Percentiles rank a stretch among this genome's conserved stretches.
Evolutionary conservation across 2,113 vertebrate genomes (phyloP).

Genomic region (Ageneiosus marmoratus): DNA sequence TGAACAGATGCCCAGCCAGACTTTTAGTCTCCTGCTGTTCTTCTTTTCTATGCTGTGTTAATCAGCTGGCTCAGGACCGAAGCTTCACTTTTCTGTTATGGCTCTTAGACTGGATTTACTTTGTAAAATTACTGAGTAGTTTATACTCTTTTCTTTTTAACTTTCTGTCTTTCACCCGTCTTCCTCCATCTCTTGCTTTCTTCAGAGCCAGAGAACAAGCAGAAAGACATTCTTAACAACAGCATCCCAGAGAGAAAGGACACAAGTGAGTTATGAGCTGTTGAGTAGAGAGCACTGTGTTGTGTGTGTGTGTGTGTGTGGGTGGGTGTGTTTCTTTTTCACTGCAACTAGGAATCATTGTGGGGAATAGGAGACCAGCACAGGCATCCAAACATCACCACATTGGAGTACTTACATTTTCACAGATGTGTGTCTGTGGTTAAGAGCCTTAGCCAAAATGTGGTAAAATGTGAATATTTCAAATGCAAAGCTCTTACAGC

Average conservation of each 20-base stretch:
- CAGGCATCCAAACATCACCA: not conserved
- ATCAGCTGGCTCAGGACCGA: constrained; percentile 56
- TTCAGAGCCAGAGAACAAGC: constrained; percentile 58
- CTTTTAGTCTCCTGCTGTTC: constrained; percentile 56
- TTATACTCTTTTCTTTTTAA: not conserved
- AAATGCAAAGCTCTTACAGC: not conserved
- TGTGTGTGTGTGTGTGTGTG: not conserved
- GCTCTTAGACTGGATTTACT: not conserved
- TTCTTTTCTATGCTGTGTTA: constrained; percentile 65
- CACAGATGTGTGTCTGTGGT: not conserved
- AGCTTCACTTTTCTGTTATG: not conserved
- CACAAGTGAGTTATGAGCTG: constrained; percentile 44
- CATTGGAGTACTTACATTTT: not conserved
- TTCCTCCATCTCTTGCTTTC: not conserved
- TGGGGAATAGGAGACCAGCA: not conserved
- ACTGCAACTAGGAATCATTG: not conserved
- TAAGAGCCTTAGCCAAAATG: not conserved
- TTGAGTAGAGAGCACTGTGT: not conserved
- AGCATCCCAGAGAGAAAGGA: constrained; percentile 55
- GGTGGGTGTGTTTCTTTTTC: not conserved
- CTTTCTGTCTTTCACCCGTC: not conserved
- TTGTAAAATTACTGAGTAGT: not conserved
- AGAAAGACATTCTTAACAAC: constrained; percentile 60
- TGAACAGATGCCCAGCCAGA: constrained; percentile 62
- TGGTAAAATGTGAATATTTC: not conserved